Percentiles rank a stretch among this genome's conserved stretches.
Conservation (phyloP, 2,888 invertebrate genomes). For the Apamea monoglypha region DNA sequence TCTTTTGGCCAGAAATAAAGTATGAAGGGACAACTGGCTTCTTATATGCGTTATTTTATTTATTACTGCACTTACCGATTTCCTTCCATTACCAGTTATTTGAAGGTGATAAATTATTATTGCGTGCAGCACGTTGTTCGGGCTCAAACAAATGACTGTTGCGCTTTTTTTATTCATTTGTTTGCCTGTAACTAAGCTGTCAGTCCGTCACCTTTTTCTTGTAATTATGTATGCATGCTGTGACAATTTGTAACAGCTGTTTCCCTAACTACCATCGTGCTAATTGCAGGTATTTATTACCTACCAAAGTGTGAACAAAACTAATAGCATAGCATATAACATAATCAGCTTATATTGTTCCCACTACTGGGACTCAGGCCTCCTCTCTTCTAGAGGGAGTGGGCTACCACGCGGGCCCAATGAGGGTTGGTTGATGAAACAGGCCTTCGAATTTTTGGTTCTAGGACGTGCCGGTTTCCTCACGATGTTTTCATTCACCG, state of each 20-base stretch:
- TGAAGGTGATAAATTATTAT: conserved; percentile 40
- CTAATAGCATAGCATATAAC: not conserved
- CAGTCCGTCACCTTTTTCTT: conserved; percentile 37
- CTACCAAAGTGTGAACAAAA: conserved; percentile 4
- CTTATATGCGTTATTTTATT: conserved; percentile 32
- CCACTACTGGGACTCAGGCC: too few species aligned
- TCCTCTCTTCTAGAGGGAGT: too few species aligned
- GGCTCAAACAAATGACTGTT: conserved; percentile 39
- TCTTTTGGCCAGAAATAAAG: conserved; percentile 4
- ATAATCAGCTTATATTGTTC: too few species aligned
- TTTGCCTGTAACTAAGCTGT: conserved; percentile 35
- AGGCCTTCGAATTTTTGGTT: too few species aligned
- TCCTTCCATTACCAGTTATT: conserved; percentile 18
- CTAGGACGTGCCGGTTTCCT: too few species aligned
- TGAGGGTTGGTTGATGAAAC: too few species aligned
- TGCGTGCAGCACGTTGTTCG: conserved; percentile 16
- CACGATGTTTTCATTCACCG: too few species aligned
- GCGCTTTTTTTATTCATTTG: conserved; percentile 22
- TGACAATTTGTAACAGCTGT: conserved; percentile 27
- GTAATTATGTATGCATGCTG: conserved; percentile 30
- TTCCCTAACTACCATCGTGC: not conserved
- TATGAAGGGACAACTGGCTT: not conserved
- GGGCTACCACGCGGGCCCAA: too few species aligned
- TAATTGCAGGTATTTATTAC: conserved; percentile 14
- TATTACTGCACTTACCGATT: conserved; percentile 39